Conservation (phyloP, 2,888 invertebrate genomes). For the Siphlonurus alternatus region DNA sequence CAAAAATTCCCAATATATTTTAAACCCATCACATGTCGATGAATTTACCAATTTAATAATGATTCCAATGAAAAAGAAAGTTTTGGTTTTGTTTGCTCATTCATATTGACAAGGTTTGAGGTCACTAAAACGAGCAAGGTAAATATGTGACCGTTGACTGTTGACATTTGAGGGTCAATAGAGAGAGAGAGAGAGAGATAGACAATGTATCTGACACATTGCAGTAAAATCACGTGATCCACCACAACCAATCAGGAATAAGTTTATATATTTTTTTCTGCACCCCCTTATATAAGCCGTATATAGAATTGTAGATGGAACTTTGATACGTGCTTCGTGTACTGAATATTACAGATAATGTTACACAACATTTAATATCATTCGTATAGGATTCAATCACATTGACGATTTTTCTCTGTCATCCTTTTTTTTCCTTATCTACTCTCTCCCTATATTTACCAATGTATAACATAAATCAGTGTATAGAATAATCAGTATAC, state of each 20-base stretch:
- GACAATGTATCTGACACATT: no score
- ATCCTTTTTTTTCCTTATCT: slow-evolving; percentile 3
- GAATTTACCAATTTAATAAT: no score
- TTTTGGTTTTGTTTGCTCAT: neutral
- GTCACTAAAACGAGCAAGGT: neutral
- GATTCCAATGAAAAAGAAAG: neutral
- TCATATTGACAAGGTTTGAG: neutral
- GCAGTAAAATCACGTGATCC: no score
- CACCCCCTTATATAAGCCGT: no score
- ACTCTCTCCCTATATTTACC: slow-evolving; percentile 6
- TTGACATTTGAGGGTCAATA: neutral
- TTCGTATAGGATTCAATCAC: neutral
- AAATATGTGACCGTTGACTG: neutral
- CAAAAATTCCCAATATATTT: no score
- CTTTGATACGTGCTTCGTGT: no score
- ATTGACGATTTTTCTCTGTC: neutral
- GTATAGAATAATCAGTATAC: no score
- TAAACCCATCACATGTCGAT: no score
- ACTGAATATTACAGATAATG: neutral
- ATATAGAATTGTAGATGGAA: no score
- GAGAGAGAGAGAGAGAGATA: neutral
- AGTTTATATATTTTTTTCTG: no score
- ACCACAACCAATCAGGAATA: no score
- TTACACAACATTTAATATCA: neutral
- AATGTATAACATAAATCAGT: no score